Evolutionary conservation across 2,113 vertebrate species (phyloP), one percentile per base, ranked within the genome.

Genomic region (Poeciliopsis retropinna): DNA sequence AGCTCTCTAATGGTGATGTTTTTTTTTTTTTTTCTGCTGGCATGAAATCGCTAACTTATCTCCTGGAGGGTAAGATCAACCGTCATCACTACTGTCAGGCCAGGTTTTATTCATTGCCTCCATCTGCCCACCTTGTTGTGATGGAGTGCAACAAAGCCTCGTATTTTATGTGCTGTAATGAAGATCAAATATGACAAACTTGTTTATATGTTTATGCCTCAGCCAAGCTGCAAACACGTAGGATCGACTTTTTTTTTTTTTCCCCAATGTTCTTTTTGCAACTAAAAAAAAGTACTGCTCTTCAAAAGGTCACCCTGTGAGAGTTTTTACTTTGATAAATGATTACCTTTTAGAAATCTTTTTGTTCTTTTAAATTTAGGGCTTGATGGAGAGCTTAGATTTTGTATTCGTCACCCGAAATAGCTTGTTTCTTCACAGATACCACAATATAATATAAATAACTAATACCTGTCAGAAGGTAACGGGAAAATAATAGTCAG

Each of bases 11-110:
- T 87, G 85, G 85, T 88, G 89, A 92, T 91, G 72, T 90, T 88
- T 37, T 12, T 37, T 85, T 89, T 10, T 14, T 41, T 41, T 85
- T 89, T 89, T 86, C 88, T 83, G 67, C 81, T 83, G 87, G 84
- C 82, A 83, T 80, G 75, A 78, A 88, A 92, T 90, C 81, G 88
- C 89, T 79, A 91, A 91, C 85, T 88, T 85, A 87, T 91, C 92
- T 90, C 87, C 62, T 75, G 17, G 76, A 85, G 87, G 86, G 76
- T 75, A 76, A 84, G 87, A 86, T 89, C 85, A 87, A 81, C 78
- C 73, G 72, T 89, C 88, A 91, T 90, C 88, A 86, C 85, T 74
- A 85, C 87, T 92, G 90, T 92, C 89, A 80, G 70, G 10, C 61
- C 60, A 71, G 78, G 70, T 87, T 87, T 87, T 86, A 92, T 92